Percentiles rank a stretch among this genome's conserved stretches.
Evolutionary conservation across 1,140 invertebrate species (phyloP).

Genomic region (Sycophaga agraensis): DNA sequence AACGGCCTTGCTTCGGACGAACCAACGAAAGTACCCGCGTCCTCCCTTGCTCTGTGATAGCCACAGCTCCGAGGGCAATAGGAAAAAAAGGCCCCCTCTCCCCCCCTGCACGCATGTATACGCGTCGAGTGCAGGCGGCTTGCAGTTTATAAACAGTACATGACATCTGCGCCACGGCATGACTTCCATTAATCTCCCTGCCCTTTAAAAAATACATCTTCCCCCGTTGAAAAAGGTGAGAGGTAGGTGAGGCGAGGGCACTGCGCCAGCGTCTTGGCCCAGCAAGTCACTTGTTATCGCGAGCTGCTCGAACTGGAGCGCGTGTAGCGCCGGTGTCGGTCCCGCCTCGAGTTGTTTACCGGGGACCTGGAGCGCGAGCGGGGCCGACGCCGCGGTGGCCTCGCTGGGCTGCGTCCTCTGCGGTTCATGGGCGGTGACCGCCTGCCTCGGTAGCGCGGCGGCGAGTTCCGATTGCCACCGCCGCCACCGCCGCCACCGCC

Average conservation of each 20-base stretch:
- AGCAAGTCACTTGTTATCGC: conserved; percentile 57
- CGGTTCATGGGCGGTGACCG: conserved; percentile 68
- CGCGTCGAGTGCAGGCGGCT: too few relatives aligned
- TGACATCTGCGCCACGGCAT: too few relatives aligned
- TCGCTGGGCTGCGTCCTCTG: conserved; percentile 62
- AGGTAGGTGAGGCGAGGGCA: too few relatives aligned
- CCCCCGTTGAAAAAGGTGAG: too few relatives aligned
- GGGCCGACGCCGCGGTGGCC: conserved; percentile 61
- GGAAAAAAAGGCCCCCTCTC: too few relatives aligned
- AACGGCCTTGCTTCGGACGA: conserved; percentile 17
- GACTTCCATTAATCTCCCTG: too few relatives aligned
- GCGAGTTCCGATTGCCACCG: conserved; percentile 49
- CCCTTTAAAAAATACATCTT: too few relatives aligned
- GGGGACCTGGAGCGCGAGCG: conserved; percentile 65
- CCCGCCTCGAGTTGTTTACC: conserved; percentile 56
- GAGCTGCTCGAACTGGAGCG: conserved; percentile 79
- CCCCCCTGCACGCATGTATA: too few relatives aligned
- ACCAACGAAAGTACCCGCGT: conserved; percentile 25
- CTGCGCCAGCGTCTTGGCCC: neutral
- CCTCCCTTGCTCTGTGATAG: too few relatives aligned
- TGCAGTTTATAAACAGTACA: too few relatives aligned
- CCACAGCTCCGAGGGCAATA: too few relatives aligned
- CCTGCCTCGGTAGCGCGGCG: conserved; percentile 61
- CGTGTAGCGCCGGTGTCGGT: conserved; percentile 73
- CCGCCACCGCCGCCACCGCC: conserved; percentile 43